Evolutionary conservation across 2,888 invertebrate genomes (phyloP), one percentile per base, ranked within the genome.

Genomic region (Cordilura impudica): DNA sequence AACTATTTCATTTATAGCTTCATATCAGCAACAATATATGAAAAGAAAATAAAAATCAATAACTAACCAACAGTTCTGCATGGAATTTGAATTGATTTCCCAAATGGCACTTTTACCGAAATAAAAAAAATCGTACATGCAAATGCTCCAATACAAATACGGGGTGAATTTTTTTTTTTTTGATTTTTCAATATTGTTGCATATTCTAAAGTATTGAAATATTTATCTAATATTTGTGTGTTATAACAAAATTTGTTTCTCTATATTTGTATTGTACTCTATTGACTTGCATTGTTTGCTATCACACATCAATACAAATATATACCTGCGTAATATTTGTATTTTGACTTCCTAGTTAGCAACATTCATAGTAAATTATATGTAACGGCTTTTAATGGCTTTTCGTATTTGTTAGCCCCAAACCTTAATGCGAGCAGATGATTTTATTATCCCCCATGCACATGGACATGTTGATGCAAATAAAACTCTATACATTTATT

Each of bases 71-170:
- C 65, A 72, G 29, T 16, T 54, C 18, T 43, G 18, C 12, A 10
- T 19, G 26, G 14, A n/a, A 70, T 61, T 51, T 39, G 83, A 84
- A 84, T 84, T 87, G 86, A 87, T 85, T 85, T 86, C 85, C 85
- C 85, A 84, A 85, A 86, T 83, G 86, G 78, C 83, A 83, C 83
- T 85, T 84, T 83, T 83, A 84, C 53, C 31, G 49, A 18, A 45
- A 26, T 21, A 63, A 31, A 26, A 45, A 61, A 26, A 39, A 3
- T 4, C 12, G n/a, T 35, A 14, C 35, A n/a, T 14, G 35, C 56
- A 39, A 35, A 35, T 35, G 18, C 35, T 10, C 35, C 5, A 12
- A 43, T 4, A 45, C 26, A 31, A 31, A 31, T 31, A 31, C 10
- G 31, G 31, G 31, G 5, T 31, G 2, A 31, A 31, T 7, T 39